phyloP scores from a whole-genome alignment of 2,888 invertebrate species.

The Boloria euphrosyne region DNA sequence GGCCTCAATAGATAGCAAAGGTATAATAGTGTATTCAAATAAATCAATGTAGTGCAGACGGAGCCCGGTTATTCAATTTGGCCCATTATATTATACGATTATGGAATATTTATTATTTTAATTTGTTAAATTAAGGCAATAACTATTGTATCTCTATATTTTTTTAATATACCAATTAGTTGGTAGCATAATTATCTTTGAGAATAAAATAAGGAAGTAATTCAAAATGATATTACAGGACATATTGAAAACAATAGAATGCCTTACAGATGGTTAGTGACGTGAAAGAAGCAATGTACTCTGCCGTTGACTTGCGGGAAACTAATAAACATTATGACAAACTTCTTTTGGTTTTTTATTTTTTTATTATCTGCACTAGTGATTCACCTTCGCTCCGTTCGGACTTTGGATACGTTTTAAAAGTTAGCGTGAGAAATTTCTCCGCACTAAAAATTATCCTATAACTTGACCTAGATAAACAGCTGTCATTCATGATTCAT shows the following conservation, averaged over 20 bases:
- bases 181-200: slow-evolving; percentile 33
- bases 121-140: slow-evolving; percentile 35
- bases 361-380: no score
- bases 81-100: slow-evolving; percentile 28
- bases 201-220: slow-evolving; percentile 6
- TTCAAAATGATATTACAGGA: slow-evolving; percentile 8
- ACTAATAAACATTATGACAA: slow-evolving; percentile 61
- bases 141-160: slow-evolving; percentile 36
- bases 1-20: slow-evolving; percentile 38
- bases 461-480: no score
- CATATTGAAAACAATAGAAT: slow-evolving; percentile 40
- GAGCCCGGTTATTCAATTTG: slow-evolving; percentile 20
- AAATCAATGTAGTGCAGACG: slow-evolving; percentile 16
- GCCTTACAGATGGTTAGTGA: slow-evolving; percentile 67
- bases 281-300: slow-evolving; percentile 54
- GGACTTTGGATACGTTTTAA: no score
- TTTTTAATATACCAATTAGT: slow-evolving; percentile 41
- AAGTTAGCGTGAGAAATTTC: no score
- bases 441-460: no score
- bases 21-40: slow-evolving; percentile 24
- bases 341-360: slow-evolving; percentile 46
- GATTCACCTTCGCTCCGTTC: no score
- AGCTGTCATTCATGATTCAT: no score
- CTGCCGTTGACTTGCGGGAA: slow-evolving; percentile 51
- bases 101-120: slow-evolving; percentile 36